Conservation (phyloP, 2,113 vertebrate species). For the Gavia stellata region DNA sequence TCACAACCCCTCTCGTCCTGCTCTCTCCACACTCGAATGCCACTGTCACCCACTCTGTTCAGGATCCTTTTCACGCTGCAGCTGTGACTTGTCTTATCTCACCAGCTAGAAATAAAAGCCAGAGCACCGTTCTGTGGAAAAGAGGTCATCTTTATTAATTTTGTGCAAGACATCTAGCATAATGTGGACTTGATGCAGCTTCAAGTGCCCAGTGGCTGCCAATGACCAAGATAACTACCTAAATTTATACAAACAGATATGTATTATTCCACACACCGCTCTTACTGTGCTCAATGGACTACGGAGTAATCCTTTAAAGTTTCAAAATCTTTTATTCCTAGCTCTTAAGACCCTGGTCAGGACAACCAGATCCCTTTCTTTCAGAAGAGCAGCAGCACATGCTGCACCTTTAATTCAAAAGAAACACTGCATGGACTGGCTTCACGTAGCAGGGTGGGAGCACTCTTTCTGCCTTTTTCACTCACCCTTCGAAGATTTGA, state of each 20-base stretch:
- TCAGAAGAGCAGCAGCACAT: neutral
- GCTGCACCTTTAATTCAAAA: neutral
- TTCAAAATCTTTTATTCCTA: neutral
- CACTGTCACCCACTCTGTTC: neutral
- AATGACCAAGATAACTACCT: neutral
- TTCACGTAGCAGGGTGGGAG: neutral
- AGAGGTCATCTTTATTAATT: neutral
- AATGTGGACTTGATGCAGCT: neutral
- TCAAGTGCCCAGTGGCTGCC: neutral
- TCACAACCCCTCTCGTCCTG: neutral
- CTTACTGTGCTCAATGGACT: neutral
- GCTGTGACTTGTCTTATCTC: neutral
- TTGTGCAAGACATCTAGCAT: neutral
- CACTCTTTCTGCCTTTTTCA: neutral
- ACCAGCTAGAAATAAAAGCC: neutral
- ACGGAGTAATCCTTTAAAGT: neutral
- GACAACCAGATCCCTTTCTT: neutral
- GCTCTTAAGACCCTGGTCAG: neutral
- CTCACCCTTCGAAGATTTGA: neutral
- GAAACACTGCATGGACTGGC: accelerated
- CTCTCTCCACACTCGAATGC: neutral
- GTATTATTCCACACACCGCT: neutral
- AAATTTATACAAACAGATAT: neutral
- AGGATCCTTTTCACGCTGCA: neutral
- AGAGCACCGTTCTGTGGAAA: neutral